These are phyloP conservation scores for Coregonus ussuriensis DNA, from an alignment of 2,797 vertebrate genomes.

Conservation along the genomic window DNA sequence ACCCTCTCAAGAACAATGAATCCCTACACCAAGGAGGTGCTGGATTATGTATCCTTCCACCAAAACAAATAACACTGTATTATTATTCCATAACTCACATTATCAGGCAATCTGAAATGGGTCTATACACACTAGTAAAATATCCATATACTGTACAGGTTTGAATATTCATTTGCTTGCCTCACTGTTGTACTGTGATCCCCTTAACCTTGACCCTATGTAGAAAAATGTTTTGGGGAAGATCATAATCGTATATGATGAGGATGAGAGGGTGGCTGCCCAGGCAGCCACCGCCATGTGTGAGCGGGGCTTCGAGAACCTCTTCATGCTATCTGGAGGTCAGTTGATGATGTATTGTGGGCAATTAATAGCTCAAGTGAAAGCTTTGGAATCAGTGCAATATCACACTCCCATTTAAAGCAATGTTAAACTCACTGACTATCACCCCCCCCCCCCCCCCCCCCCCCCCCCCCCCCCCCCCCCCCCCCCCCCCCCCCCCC, in stretches of 20 bases:
- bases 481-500: constrained; percentile 21
- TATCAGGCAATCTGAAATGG: neutral
- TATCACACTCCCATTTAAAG: too few species aligned
- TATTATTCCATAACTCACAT: neutral
- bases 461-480: constrained; percentile 32
- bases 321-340: constrained; percentile 97
- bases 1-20: constrained; percentile 90
- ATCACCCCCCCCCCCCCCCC: constrained; percentile 3
- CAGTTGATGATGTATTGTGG: constrained; percentile 16
- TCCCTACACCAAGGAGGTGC: constrained; percentile 87
- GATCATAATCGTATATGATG: constrained; percentile 94
- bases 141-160: neutral
- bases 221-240: constrained; percentile 90
- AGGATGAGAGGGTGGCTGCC: constrained; percentile 89
- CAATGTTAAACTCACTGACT: too few species aligned
- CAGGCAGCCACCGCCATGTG: constrained; percentile 93
- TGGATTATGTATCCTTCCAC: constrained; percentile 94
- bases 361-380: neutral
- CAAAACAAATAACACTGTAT: neutral
- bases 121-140: neutral
- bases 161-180: neutral
- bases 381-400: neutral
- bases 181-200: neutral
- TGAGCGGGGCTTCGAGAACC: constrained; percentile 92
- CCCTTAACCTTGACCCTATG: constrained; percentile 65